Conservation (phyloP, 2,113 vertebrate species). For the Pachycephala philippinensis region DNA sequence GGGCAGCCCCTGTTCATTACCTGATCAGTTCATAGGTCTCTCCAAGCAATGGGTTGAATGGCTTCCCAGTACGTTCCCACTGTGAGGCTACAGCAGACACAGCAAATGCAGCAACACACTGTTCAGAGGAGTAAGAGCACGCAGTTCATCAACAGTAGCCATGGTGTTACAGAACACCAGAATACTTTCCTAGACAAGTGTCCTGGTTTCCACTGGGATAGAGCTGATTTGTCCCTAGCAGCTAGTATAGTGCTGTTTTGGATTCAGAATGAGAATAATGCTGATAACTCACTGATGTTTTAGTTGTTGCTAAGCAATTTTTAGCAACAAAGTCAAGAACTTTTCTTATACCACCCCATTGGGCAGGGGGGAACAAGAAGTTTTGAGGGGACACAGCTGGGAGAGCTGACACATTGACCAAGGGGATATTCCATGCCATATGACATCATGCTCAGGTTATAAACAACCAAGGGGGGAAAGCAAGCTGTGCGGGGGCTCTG, state of each 20-base stretch:
- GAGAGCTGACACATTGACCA: background rate
- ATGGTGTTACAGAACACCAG: background rate
- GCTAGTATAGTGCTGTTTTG: background rate
- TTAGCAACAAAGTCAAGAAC: background rate
- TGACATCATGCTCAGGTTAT: background rate
- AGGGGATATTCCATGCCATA: background rate
- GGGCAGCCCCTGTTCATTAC: slow-evolving; percentile 59
- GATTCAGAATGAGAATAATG: background rate
- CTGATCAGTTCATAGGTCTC: slow-evolving; percentile 95
- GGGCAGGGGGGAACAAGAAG: background rate
- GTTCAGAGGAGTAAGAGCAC: background rate
- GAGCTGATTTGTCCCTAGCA: background rate
- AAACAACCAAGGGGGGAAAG: background rate
- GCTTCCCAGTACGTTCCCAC: slow-evolving; percentile 97
- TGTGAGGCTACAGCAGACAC: slow-evolving; percentile 97
- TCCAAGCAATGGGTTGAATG: slow-evolving; percentile 94
- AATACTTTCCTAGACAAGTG: background rate
- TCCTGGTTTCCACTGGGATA: background rate
- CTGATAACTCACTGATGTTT: background rate
- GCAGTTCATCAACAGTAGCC: background rate
- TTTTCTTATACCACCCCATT: background rate
- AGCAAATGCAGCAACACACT: slow-evolving; percentile 96
- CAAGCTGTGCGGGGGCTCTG: accelerated
- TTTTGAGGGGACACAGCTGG: background rate
- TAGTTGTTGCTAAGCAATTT: background rate